Conservation (phyloP, 2,888 invertebrate species). For the Clepsis dumicolana region DNA sequence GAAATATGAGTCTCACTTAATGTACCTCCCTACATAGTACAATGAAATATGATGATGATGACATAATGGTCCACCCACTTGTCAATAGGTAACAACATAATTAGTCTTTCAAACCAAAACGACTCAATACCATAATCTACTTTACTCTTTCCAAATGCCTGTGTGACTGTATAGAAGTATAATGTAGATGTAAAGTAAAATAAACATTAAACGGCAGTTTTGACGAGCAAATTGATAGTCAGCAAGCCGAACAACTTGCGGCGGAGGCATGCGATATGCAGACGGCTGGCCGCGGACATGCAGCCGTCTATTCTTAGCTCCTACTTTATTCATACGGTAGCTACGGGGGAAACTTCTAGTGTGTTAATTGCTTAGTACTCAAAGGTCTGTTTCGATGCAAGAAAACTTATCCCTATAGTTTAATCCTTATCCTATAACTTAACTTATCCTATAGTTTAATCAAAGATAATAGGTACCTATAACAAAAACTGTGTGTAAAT, state of each 20-base stretch:
- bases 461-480: too few relatives aligned
- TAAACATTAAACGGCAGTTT: not conserved
- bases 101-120: conserved; percentile 4
- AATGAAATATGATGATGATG: too few relatives aligned
- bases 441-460: too few relatives aligned
- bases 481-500: too few relatives aligned
- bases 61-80: not conserved
- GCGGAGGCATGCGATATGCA: conserved; percentile 35
- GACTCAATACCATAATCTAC: not conserved
- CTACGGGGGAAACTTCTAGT: not conserved
- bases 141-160: not conserved
- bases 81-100: not conserved
- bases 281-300: conserved; percentile 12
- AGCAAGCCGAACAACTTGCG: not conserved
- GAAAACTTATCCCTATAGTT: too few relatives aligned
- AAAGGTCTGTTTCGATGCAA: not conserved
- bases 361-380: not conserved
- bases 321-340: conserved; percentile 10
- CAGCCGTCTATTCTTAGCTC: conserved; percentile 25
- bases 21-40: not conserved
- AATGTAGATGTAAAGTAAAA: too few relatives aligned
- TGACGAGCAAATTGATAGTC: not conserved
- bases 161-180: not conserved
- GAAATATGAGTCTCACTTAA: not conserved
- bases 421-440: too few relatives aligned